These are phyloP conservation scores for Sarcoramphus papa DNA, from an alignment of 2,797 vertebrate species.

Conservation along the genomic window DNA sequence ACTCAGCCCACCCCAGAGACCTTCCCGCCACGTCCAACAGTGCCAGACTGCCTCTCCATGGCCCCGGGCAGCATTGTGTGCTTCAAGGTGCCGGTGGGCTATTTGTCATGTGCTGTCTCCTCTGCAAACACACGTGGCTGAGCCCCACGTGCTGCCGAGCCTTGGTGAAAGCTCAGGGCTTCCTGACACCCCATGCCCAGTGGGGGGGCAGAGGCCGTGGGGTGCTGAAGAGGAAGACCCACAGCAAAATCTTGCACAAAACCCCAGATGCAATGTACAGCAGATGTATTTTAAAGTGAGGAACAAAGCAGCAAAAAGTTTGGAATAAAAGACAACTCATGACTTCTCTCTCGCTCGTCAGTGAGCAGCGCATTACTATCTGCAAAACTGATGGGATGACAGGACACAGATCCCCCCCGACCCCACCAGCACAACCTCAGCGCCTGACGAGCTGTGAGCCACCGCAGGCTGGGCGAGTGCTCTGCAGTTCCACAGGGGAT, in stretches of 20 bases:
- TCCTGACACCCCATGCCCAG: neutral
- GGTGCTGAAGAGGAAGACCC: neutral
- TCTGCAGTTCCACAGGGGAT: neutral
- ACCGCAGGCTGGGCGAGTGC: neutral
- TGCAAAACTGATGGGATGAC: neutral
- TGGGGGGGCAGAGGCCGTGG: fast-evolving
- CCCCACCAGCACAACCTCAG: neutral
- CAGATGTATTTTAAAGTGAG: neutral
- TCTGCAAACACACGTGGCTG: neutral
- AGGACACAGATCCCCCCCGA: fast-evolving
- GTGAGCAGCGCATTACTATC: neutral
- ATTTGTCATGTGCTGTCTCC: neutral
- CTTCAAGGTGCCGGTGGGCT: neutral
- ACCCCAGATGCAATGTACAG: neutral
- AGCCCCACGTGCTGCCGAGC: neutral
- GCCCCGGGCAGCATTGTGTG: neutral
- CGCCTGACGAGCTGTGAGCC: neutral
- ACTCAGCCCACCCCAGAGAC: neutral
- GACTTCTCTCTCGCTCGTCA: neutral
- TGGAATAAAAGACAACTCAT: neutral
- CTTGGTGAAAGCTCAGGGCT: neutral
- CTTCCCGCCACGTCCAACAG: neutral
- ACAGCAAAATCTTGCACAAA: neutral
- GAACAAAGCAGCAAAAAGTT: neutral
- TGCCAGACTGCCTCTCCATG: fast-evolving